Evolutionary conservation across 2,113 vertebrate species (phyloP), one percentile per base, ranked within the genome.

Genomic region (Macrotis lagotis): DNA sequence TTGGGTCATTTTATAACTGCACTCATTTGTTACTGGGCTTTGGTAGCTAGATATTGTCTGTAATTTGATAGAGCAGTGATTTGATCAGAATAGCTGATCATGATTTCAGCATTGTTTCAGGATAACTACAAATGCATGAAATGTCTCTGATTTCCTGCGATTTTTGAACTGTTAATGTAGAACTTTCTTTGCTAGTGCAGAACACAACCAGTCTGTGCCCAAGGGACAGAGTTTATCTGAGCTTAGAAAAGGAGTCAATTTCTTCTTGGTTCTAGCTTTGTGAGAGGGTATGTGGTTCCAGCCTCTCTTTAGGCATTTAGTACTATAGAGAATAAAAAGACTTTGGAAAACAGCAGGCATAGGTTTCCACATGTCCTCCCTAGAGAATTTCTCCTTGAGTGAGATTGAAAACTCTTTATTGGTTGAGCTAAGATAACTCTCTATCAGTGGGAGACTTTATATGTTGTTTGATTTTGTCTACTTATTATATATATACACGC

Each of bases 81-180:
- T 1, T 93, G 74, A 96, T 53, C 51, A 92, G 31, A 31, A 66
- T 66, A n/a, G 44, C 66, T 74, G 44, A n/a, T 74, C n/a, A 74
- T 44, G 66, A 37, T 83, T 44, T 83, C n/a, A 44, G 66, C 26
- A 22, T 44, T 83, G 8, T 83, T 44, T n/a, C 66, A 83, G 66
- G 5, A 83, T 83, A 22, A 1, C 44, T 83, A 83, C 10, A 66
- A 31, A 31, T 31, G 37, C n/a, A 24, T 83, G 16, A 83, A 22
- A 83, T 44, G 66, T 44, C n/a, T 83, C 16, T 83, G 19, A 83
- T 83, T 83, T 83, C 66, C 66, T 8, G 19, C 22, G 66, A 8
- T 0, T 44, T 24, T 22, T 83, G 66, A 44, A 44, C 66, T 83
- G 19, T 83, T 83, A n/a, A 7, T 83, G n/a, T 44, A 19, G n/a